Percentiles rank a stretch among this genome's conserved stretches.
Evolutionary conservation across 1,140 invertebrate genomes (phyloP).

Genomic region (Drosophila elegans): DNA sequence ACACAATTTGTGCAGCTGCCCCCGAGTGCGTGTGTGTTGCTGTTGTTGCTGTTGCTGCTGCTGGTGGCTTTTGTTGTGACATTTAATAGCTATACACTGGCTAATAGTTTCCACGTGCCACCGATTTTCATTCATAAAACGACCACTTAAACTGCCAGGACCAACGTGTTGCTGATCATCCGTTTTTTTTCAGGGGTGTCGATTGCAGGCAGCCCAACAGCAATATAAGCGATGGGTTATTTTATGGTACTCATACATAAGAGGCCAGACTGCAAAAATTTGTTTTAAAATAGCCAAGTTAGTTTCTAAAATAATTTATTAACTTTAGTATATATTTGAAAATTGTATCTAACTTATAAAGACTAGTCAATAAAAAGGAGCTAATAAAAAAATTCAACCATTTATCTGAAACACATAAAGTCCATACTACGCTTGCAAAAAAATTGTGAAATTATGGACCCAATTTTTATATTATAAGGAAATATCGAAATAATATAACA

Average conservation of each 20-base stretch:
- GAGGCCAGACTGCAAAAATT: too few relatives aligned
- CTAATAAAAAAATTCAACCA: too few relatives aligned
- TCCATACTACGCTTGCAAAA: too few relatives aligned
- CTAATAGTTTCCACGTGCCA: conserved; percentile 79
- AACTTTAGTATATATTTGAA: too few relatives aligned
- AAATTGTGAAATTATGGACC: too few relatives aligned
- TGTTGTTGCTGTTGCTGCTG: conserved; percentile 36
- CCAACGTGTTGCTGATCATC: conserved; percentile 49
- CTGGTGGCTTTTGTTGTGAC: conserved; percentile 63
- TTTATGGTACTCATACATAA: neutral
- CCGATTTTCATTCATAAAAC: conserved; percentile 77
- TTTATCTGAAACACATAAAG: too few relatives aligned
- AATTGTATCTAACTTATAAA: too few relatives aligned
- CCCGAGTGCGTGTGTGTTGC: neutral
- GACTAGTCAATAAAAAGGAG: too few relatives aligned
- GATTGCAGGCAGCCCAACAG: neutral
- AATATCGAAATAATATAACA: too few relatives aligned
- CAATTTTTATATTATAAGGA: too few relatives aligned
- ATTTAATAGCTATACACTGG: conserved; percentile 74
- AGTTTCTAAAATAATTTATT: too few relatives aligned
- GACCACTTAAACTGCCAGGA: conserved; percentile 40
- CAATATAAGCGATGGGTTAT: neutral
- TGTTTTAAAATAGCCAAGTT: too few relatives aligned
- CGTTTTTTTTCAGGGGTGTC: neutral
- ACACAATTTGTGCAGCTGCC: conserved; percentile 71